Percentiles rank a stretch among this genome's conserved stretches.
phyloP scores from a whole-genome alignment of 1,140 invertebrate genomes.

The Tetranychus urticae region DNA sequence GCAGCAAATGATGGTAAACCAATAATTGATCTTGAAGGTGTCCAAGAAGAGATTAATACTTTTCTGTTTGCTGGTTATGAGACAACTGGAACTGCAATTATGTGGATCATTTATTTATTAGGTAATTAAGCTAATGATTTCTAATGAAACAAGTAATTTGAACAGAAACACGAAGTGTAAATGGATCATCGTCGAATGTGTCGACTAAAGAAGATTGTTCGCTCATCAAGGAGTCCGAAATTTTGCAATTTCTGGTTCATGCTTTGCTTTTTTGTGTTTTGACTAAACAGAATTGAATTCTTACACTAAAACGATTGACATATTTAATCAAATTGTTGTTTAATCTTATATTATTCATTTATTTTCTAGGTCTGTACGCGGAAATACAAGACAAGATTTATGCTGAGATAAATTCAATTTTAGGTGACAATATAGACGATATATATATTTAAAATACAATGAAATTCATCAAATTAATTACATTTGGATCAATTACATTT shows the following conservation, averaged over 20 bases:
- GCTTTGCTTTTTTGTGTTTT: too few relatives aligned
- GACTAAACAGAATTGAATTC: neutral
- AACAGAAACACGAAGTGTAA: too few relatives aligned
- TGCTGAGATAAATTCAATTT: constrained; percentile 14
- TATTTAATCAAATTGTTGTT: neutral
- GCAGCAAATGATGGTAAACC: constrained; percentile 21
- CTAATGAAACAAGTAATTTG: too few relatives aligned
- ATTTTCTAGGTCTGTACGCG: neutral
- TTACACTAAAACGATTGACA: neutral
- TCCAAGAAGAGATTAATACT: constrained; percentile 48
- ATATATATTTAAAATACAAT: constrained; percentile 12
- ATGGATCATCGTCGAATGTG: too few relatives aligned
- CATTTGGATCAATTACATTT: constrained; percentile 23
- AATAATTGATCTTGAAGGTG: constrained; percentile 33
- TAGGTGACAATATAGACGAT: too few relatives aligned
- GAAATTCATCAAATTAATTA: too few relatives aligned
- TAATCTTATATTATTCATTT: constrained; percentile 13
- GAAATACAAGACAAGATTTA: constrained; percentile 19
- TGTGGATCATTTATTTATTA: constrained; percentile 19
- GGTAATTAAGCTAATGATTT: constrained; percentile 15
- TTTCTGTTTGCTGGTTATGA: constrained; percentile 26
- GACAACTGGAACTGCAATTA: too few relatives aligned
- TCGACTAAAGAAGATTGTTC: too few relatives aligned
- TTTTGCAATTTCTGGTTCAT: too few relatives aligned
- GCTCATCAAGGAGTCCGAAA: too few relatives aligned